These are phyloP conservation scores for Synergus laeviventris DNA, from an alignment of 2,888 invertebrate genomes.

Conservation along the genomic window DNA sequence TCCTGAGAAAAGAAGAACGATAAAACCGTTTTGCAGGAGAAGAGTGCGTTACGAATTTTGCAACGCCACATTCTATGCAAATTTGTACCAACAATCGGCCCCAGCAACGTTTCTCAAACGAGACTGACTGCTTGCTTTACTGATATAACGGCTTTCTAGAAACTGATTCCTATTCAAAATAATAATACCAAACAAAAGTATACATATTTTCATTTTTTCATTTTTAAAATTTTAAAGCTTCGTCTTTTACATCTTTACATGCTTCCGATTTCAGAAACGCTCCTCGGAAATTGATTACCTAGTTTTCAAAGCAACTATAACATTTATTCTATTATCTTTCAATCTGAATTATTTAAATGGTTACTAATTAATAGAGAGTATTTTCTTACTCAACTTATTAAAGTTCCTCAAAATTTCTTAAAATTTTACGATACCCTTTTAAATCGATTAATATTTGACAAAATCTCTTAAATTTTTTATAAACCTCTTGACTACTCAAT, in stretches of 20 bases:
- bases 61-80: constrained; percentile 73
- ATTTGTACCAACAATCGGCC: constrained; percentile 54
- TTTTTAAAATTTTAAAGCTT: neutral
- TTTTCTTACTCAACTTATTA: too few species aligned
- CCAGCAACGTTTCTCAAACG: constrained; percentile 59
- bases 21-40: constrained; percentile 56
- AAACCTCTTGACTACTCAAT: too few species aligned
- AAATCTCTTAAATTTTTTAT: too few species aligned
- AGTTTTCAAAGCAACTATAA: neutral
- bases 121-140: constrained; percentile 28
- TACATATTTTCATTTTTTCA: neutral
- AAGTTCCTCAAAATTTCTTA: too few species aligned
- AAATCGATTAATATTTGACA: too few species aligned
- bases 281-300: neutral
- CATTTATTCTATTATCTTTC: neutral
- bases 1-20: constrained; percentile 61
- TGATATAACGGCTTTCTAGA: constrained; percentile 35
- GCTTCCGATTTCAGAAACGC: neutral
- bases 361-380: too few species aligned
- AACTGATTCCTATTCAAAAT: constrained; percentile 7
- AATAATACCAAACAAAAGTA: neutral
- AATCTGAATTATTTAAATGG: too few species aligned
- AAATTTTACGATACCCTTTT: too few species aligned
- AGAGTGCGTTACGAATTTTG: constrained; percentile 64
- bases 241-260: neutral